Percentiles rank a stretch among this genome's conserved stretches.
These are phyloP conservation scores for Chionoecetes opilio DNA, from an alignment of 1,140 invertebrate genomes.

Conservation along the genomic window DNA sequence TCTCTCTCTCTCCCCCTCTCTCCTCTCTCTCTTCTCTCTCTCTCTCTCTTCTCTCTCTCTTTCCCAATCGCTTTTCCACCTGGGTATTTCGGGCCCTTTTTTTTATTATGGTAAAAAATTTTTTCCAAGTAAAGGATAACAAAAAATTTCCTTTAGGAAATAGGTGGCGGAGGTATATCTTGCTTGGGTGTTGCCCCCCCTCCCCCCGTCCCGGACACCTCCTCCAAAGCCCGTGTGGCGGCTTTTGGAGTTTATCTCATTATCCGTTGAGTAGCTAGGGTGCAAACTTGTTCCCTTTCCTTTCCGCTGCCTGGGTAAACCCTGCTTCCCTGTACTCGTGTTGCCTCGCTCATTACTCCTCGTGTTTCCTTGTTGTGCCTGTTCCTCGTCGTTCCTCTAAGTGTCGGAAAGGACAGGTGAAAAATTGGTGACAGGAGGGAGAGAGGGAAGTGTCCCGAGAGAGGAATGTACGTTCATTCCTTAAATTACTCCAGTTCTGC, in stretches of 20 bases:
- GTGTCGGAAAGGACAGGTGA: too few relatives aligned
- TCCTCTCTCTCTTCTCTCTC: neutral
- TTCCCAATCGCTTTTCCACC: neutral
- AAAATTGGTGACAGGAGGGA: too few relatives aligned
- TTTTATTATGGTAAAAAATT: neutral
- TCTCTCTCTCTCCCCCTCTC: too few relatives aligned
- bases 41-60: neutral
- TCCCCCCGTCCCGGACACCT: neutral
- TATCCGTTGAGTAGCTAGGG: too few relatives aligned
- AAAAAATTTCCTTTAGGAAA: neutral
- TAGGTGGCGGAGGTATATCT: neutral
- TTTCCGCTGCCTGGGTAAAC: too few relatives aligned
- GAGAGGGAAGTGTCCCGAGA: too few relatives aligned
- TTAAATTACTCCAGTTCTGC: neutral
- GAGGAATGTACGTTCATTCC: neutral
- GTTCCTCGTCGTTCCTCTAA: neutral
- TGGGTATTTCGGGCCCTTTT: neutral
- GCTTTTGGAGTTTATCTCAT: too few relatives aligned
- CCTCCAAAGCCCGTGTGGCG: too few relatives aligned
- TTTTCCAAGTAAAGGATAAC: neutral
- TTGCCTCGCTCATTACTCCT: too few relatives aligned
- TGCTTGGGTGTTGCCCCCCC: neutral
- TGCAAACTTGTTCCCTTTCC: too few relatives aligned
- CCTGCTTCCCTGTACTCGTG: too few relatives aligned
- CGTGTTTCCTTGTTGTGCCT: neutral